Evolutionary conservation across 2,113 vertebrate species (phyloP), one percentile per base, ranked within the genome.

Genomic region (Colossoma macropomum): DNA sequence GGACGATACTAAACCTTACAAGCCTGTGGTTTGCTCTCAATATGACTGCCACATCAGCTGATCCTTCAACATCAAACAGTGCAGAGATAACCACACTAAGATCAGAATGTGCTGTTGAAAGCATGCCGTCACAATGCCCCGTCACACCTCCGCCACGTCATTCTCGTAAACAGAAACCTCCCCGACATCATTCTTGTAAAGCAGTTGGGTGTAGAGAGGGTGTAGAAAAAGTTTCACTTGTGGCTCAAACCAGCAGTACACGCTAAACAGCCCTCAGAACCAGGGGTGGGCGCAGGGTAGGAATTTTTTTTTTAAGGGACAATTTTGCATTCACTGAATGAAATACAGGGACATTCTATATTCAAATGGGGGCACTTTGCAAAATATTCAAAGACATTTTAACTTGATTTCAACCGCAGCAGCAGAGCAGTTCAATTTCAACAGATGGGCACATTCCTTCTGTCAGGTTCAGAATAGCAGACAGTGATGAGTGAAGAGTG

Each of bases 111-210:
- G 17, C 19, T 68, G 1, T 68, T 2, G 21, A 59, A 7, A 30
- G 30, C 0, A 21, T 16, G 45, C 28, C 3, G 10, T 68, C 45
- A 38, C 23, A 41, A 17, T 12, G 16, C 11, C 30, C 6, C n/a
- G 12, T 45, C 69, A 50, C 56, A 10, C 27, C 56, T 32, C 34
- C 15, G 23, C 19, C 41, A 50, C 59, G 15, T 50, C 59, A 63
- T 74, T 65, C 30, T 34, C 34, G 56, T 81, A 63, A 65, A 74
- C 59, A 65, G 6, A 65, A 76, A 76, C 71, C 56, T 60, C 74
- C 74, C 65, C 28, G 21, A 25, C 52, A 69, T 5, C 11, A 21
- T 62, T 59, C 68, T 23, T 10, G n/a, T 59, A 71, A 27, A 21
- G 17, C 6, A n/a, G 27, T 15, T 60, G 10, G 77, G 0, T n/a